Evolutionary conservation across 2,113 vertebrate species (phyloP).

Genomic region (Misgurnus anguillicaudatus): DNA sequence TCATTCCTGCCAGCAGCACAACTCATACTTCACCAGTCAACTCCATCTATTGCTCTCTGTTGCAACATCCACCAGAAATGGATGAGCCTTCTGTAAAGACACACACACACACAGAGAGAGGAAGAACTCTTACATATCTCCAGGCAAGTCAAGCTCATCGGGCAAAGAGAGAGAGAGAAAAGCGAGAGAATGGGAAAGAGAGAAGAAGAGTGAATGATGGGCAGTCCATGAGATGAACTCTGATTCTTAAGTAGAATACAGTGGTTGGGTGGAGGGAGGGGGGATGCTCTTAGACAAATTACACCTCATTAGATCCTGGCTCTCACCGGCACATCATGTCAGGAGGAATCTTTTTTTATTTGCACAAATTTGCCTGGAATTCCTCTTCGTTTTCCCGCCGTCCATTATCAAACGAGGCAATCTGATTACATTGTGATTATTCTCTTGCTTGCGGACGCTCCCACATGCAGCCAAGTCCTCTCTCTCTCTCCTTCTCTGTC

Average conservation of each 20-base stretch:
- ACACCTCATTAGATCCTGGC: constrained; percentile 98
- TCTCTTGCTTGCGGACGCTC: constrained; percentile 90
- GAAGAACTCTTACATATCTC: constrained; percentile 7
- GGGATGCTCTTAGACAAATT: constrained; percentile 98
- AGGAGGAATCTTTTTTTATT: constrained; percentile 99
- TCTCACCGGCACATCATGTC: constrained; percentile 97
- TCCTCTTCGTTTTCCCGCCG: constrained; percentile 97
- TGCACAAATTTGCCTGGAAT: constrained; percentile 99
- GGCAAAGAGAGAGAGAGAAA: constrained; percentile 23
- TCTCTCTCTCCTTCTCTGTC: background rate
- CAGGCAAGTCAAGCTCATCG: constrained; percentile 24
- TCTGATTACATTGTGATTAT: constrained; percentile 98
- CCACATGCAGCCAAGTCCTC: constrained; percentile 73
- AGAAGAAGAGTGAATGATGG: constrained; percentile 56
- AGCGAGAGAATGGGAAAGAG: constrained; percentile 25
- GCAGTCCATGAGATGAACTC: constrained; percentile 80
- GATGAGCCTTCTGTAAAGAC: constrained; percentile 1
- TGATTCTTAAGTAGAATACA: constrained; percentile 71
- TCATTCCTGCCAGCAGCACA: constrained; percentile 29
- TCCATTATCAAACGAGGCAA: constrained; percentile 99
- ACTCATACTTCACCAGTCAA: constrained; percentile 40
- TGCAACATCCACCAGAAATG: constrained; percentile 29
- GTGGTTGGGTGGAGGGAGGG: constrained; percentile 53
- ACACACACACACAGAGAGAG: constrained; percentile 7
- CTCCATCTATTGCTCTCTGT: constrained; percentile 25